Conservation (phyloP, 2,113 vertebrate genomes). For the Chaetorhynchus papuensis region DNA sequence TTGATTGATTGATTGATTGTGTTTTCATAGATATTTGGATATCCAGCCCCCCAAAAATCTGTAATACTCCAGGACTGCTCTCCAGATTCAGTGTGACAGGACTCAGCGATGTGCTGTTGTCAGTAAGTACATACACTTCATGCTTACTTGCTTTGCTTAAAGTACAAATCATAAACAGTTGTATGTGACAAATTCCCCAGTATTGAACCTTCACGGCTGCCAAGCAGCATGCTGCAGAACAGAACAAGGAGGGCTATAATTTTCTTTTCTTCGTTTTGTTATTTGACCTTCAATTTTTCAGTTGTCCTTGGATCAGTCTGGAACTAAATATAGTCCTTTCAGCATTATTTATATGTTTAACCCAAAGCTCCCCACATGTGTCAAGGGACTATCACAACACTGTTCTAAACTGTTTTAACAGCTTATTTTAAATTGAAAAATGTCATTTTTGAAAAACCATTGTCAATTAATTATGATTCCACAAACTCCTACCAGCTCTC, state of each 20-base stretch:
- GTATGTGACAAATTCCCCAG: constrained; percentile 47
- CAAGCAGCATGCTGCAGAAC: constrained; percentile 42
- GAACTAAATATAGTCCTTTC: constrained; percentile 47
- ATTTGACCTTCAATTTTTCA: constrained; percentile 64
- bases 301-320: constrained; percentile 48
- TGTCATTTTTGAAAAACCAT: constrained; percentile 11
- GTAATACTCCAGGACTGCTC: background rate
- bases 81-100: background rate
- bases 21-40: background rate
- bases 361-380: constrained; percentile 2
- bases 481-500: constrained; percentile 31
- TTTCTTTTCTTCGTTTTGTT: constrained; percentile 55
- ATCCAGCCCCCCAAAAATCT: background rate
- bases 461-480: constrained; percentile 56
- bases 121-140: background rate
- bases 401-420: constrained; percentile 49
- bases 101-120: background rate
- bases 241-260: constrained; percentile 61
- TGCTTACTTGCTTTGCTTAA: constrained; percentile 41
- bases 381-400: constrained; percentile 36
- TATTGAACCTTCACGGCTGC: constrained; percentile 51
- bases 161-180: constrained; percentile 51
- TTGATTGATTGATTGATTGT: background rate
- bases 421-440: constrained; percentile 49
- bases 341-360: constrained; percentile 64